Percentiles rank a stretch among this genome's conserved stretches.
Evolutionary conservation across 2,888 invertebrate species (phyloP).

Genomic region (Ptilodon capucinus): DNA sequence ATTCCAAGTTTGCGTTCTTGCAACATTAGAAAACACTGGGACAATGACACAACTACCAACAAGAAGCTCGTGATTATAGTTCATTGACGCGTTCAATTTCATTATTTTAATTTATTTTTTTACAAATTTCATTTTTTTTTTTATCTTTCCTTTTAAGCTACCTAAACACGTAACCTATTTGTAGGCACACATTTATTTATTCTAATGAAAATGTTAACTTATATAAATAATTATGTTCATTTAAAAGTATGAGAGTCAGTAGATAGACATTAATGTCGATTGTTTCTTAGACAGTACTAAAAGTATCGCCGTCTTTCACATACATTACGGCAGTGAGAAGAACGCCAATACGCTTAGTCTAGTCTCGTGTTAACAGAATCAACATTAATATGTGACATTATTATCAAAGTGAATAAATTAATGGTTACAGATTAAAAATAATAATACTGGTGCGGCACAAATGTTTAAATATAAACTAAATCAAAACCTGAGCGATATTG

Average conservation of each 20-base stretch:
- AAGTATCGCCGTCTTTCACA: too few species aligned
- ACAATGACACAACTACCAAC: constrained; percentile 43
- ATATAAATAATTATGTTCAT: too few species aligned
- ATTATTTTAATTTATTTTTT: constrained; percentile 49
- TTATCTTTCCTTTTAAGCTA: constrained; percentile 46
- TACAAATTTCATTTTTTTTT: constrained; percentile 52
- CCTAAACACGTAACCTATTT: constrained; percentile 66
- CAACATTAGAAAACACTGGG: constrained; percentile 3
- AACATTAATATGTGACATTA: constrained; percentile 25
- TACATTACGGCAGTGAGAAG: too few species aligned
- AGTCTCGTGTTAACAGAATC: too few species aligned
- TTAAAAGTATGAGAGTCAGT: too few species aligned
- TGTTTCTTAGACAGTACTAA: too few species aligned
- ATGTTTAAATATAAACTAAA: neutral
- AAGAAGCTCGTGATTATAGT: constrained; percentile 68
- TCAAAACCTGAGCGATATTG: neutral
- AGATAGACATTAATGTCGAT: too few species aligned
- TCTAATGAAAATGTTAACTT: constrained; percentile 31
- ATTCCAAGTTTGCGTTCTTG: too few species aligned
- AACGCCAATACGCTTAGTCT: too few species aligned
- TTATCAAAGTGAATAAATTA: constrained; percentile 31
- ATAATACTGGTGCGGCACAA: constrained; percentile 33
- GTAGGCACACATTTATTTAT: constrained; percentile 74
- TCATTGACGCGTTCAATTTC: constrained; percentile 54
- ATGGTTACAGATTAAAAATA: constrained; percentile 6